Evolutionary conservation across 2,888 invertebrate species (phyloP), one percentile per base, ranked within the genome.

Genomic region (Sthenelais limicola): DNA sequence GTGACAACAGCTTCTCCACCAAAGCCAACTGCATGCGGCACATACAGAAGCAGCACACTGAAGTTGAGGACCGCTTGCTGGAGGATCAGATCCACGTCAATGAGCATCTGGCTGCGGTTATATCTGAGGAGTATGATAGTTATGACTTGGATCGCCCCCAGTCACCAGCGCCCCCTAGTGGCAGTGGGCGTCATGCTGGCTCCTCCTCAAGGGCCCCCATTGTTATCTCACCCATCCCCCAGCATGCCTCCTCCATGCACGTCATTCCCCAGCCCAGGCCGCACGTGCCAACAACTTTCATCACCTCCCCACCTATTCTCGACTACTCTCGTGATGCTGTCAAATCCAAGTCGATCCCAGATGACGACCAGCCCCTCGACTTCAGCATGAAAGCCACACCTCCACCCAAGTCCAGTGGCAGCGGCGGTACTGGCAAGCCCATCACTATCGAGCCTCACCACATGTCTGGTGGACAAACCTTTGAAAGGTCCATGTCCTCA

Each of bases 1-100:
- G 89, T 76, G 80, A 83, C 48, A 80, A 83, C 48, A 85, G 86
- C 1, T 88, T 88, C 80, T 87, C 87, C 30, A 86, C 88, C 3
- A 87, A 86, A 72, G 85, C 86, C 51, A 87, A 87, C 73, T 87
- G 87, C 71, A 79, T 88, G 43, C 82, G 87, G 3, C 89, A 89
- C 79, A 80, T 88, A 4, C 82, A 86, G 74, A 87, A 86, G 73
- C 85, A 84, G 47, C 89, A 89, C 76, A 78, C 81, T 0, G 84
- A 71, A 24, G 47, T 76, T 3, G 70, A 67, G 4, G 43, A 35
- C 7, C 32, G 38, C 52, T 80, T 80, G 52, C 79, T 82, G n/a
- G 85, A 85, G 71, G 75, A 75, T 12, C 77, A 78, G 52, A 84
- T 85, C 52, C 78, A 78, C 35, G 77, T 82, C 28, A 82, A 82